phyloP scores from a whole-genome alignment of 2,797 vertebrate species.

The Pristis pectinata region DNA sequence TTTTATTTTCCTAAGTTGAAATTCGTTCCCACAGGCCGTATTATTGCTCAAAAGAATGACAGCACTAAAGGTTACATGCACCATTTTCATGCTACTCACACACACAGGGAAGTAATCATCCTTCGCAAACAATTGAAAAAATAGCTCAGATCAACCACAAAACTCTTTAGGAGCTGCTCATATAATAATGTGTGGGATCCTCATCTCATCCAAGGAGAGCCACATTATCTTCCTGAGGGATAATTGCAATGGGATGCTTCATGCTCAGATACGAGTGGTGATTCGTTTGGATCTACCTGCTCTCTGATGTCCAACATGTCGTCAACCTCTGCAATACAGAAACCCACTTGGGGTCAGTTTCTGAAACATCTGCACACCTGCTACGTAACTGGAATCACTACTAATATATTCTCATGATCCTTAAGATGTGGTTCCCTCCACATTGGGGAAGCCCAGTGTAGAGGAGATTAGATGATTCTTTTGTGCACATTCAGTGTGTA shows the following conservation, averaged over 20 bases:
- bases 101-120: neutral
- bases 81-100: neutral
- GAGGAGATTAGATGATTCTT: no score
- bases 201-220: neutral
- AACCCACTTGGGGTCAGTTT: neutral
- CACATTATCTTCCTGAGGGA: neutral
- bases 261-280: no score
- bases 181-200: neutral
- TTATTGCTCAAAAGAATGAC: neutral
- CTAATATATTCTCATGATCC: no score
- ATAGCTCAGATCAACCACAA: neutral
- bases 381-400: no score
- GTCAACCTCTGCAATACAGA: neutral
- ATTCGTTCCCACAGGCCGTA: neutral
- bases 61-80: neutral
- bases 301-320: no score
- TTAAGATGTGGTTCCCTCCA: no score
- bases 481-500: no score
- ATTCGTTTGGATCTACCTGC: no score
- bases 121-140: neutral
- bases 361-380: no score
- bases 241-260: neutral
- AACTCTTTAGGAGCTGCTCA: neutral
- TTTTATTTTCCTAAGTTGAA: neutral
- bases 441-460: no score